phyloP scores from a whole-genome alignment of 2,888 invertebrate species.

The Pardosa pseudoannulata region DNA sequence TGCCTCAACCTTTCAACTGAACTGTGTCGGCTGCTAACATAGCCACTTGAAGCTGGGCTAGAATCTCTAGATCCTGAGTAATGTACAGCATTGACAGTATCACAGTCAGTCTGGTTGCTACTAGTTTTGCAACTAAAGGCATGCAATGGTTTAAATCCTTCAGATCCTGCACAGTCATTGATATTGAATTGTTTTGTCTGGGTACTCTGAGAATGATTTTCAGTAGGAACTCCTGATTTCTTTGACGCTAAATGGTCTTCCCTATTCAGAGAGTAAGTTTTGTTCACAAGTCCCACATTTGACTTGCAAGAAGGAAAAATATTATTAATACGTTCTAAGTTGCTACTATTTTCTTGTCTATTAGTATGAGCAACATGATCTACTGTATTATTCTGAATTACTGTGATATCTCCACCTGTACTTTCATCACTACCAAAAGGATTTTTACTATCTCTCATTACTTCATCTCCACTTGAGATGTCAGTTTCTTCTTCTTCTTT shows the following conservation, averaged over 20 bases:
- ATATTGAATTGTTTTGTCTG: conserved; percentile 73
- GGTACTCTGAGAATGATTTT: conserved; percentile 71
- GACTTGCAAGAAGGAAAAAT: conserved; percentile 71
- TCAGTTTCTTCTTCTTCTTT: conserved; percentile 74
- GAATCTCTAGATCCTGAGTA: conserved; percentile 67
- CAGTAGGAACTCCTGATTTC: conserved; percentile 35
- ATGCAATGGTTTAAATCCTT: conserved; percentile 53
- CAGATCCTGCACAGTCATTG: conserved; percentile 64
- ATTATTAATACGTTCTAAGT: conserved; percentile 71
- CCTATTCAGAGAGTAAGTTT: conserved; percentile 15
- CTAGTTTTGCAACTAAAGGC: conserved; percentile 46
- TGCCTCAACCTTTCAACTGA: conserved; percentile 60
- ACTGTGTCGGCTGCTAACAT: conserved; percentile 71
- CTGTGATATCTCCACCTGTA: conserved; percentile 59
- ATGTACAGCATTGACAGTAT: conserved; percentile 66
- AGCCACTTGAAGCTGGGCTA: conserved; percentile 73
- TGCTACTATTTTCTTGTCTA: conserved; percentile 36
- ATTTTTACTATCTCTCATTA: conserved; percentile 71
- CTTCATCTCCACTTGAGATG: conserved; percentile 72
- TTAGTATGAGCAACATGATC: conserved; percentile 10
- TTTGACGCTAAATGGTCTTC: conserved; percentile 19
- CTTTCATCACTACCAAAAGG: conserved; percentile 68
- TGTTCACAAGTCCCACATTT: conserved; percentile 35
- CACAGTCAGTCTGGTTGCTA: conserved; percentile 58
- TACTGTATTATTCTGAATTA: conserved; percentile 62